Percentiles rank a stretch among this genome's conserved stretches.
phyloP scores from a whole-genome alignment of 2,888 invertebrate genomes.

The Caenorhabditis uteleia region DNA sequence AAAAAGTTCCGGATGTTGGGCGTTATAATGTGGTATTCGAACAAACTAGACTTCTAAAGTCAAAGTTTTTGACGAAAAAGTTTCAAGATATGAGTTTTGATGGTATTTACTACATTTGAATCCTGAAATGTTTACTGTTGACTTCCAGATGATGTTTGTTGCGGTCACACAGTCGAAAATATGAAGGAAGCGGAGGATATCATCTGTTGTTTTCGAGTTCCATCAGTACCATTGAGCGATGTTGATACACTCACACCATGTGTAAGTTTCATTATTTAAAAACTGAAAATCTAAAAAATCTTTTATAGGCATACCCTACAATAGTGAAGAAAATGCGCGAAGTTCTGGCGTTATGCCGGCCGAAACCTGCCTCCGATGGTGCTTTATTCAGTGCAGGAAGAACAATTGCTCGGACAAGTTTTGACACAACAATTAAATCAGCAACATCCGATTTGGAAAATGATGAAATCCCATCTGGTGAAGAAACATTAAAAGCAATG shows the following conservation, averaged over 20 bases:
- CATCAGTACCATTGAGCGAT: constrained; percentile 31
- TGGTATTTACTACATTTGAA: constrained; percentile 4
- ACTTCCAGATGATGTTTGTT: constrained; percentile 32
- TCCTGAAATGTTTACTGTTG: neutral
- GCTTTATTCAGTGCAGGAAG: constrained; percentile 18
- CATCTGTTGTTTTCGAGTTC: constrained; percentile 32
- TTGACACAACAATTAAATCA: no score
- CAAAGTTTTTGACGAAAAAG: constrained; percentile 28
- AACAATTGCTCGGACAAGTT: constrained; percentile 15
- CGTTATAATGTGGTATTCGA: constrained; percentile 37
- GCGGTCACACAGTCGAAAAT: constrained; percentile 33
- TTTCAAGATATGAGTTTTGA: constrained; percentile 30
- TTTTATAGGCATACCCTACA: constrained; percentile 15
- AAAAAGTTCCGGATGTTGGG: constrained; percentile 23
- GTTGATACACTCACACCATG: constrained; percentile 44
- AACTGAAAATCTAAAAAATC: neutral
- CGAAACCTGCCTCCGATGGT: neutral
- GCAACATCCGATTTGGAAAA: neutral
- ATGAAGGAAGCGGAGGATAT: constrained; percentile 36
- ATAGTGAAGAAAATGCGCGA: constrained; percentile 16
- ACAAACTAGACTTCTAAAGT: constrained; percentile 34
- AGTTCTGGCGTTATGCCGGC: constrained; percentile 5
- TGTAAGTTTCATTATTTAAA: constrained; percentile 22
- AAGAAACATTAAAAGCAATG: constrained; percentile 44
- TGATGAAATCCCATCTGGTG: constrained; percentile 7